Percentiles rank a stretch among this genome's conserved stretches.
Evolutionary conservation across 2,888 invertebrate species (phyloP).

Genomic region (Timema cristinae): DNA sequence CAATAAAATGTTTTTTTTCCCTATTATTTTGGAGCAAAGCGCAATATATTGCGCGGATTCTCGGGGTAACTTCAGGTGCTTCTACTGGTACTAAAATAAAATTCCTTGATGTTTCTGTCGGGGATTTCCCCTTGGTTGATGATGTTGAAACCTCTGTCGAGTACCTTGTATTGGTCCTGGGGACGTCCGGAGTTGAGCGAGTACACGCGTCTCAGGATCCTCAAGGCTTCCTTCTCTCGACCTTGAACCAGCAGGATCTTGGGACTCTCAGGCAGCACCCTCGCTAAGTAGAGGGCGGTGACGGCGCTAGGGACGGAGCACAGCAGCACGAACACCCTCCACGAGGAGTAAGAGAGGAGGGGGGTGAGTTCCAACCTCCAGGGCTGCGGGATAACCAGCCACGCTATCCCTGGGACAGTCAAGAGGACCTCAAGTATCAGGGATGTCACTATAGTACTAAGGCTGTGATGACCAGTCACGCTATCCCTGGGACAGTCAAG

Average conservation of each 20-base stretch:
- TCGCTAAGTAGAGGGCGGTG: slow-evolving; percentile 37
- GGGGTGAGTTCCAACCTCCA: slow-evolving; percentile 35
- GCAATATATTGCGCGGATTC: too few species aligned
- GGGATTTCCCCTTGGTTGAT: neutral
- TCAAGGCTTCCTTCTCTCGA: slow-evolving; percentile 37
- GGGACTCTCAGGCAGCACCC: slow-evolving; percentile 42
- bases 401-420: slow-evolving; percentile 36
- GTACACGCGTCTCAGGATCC: slow-evolving; percentile 39
- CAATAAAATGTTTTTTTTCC: too few species aligned
- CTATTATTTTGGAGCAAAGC: too few species aligned
- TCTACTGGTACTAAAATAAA: neutral
- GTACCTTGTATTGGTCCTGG: slow-evolving; percentile 23
- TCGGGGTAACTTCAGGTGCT: neutral
- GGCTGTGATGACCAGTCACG: slow-evolving; percentile 41
- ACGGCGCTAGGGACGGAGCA: slow-evolving; percentile 41
- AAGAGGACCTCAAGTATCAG: too few species aligned
- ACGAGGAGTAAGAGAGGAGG: slow-evolving; percentile 39
- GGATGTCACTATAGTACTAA: too few species aligned
- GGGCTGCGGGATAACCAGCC: slow-evolving; percentile 40
- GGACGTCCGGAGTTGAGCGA: slow-evolving; percentile 28
- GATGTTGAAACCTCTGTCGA: too few species aligned
- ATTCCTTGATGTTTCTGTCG: neutral
- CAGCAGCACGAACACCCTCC: slow-evolving; percentile 42
- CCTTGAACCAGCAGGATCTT: slow-evolving; percentile 41
- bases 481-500: slow-evolving; percentile 32